These are phyloP conservation scores for Eudorcas thomsonii DNA, from an alignment of 2,113 vertebrate species.

Conservation along the genomic window DNA sequence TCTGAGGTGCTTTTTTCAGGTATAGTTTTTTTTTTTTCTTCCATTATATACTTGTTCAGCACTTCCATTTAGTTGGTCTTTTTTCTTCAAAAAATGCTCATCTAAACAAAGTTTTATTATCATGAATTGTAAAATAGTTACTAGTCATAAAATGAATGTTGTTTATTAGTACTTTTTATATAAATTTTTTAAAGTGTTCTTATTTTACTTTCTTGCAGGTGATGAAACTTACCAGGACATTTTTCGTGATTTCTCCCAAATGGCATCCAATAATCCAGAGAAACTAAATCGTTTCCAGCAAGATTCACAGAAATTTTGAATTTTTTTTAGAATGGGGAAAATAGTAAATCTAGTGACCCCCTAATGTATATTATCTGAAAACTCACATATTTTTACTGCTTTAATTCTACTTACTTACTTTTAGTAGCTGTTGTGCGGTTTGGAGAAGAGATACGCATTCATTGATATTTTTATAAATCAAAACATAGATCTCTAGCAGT, in stretches of 20 bases:
- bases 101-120: conserved; percentile 38
- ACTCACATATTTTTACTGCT: conserved; percentile 57
- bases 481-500: conserved; percentile 66
- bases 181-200: conserved; percentile 39
- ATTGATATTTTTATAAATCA: conserved; percentile 62
- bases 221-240: conserved; percentile 99
- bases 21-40: conserved; percentile 78
- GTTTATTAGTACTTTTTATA: conserved; percentile 16
- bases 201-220: conserved; percentile 83
- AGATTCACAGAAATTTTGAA: conserved; percentile 86
- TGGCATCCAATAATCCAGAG: conserved; percentile 98
- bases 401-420: conserved; percentile 67
- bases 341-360: conserved; percentile 31
- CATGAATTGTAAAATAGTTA: conserved; percentile 23
- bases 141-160: conserved; percentile 38
- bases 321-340: conserved; percentile 66
- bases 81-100: conserved; percentile 25
- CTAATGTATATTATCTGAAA: conserved; percentile 66
- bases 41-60: conserved; percentile 60
- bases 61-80: conserved; percentile 63
- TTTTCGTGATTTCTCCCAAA: conserved; percentile 98
- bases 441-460: conserved; percentile 60
- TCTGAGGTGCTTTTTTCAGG: conserved; percentile 80
- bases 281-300: conserved; percentile 95
- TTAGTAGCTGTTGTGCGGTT: conserved; percentile 63